Evolutionary conservation across 2,113 vertebrate species (phyloP).

Genomic region (Ictidomys tridecemlineatus): DNA sequence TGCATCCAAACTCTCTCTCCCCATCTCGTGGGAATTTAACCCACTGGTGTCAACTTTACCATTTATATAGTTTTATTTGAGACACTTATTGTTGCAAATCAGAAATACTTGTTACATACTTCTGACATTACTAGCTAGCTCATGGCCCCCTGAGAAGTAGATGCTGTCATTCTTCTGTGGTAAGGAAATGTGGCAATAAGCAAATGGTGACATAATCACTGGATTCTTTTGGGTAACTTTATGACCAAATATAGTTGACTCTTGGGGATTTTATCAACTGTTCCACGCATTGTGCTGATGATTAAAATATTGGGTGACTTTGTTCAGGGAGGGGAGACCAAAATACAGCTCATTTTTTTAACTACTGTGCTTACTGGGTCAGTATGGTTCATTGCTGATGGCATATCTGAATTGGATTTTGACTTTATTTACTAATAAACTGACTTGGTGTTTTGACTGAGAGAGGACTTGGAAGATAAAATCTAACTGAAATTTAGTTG

Average conservation of each 20-base stretch:
- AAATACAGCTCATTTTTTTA: neutral
- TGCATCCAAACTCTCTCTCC: neutral
- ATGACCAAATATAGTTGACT: neutral
- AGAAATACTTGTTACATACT: neutral
- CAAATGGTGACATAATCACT: neutral
- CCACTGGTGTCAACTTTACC: neutral
- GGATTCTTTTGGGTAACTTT: neutral
- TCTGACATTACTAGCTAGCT: neutral
- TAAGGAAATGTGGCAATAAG: neutral
- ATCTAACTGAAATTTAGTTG: constrained; percentile 17
- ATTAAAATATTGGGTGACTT: constrained; percentile 17
- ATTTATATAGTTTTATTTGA: constrained; percentile 20
- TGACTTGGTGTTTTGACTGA: neutral
- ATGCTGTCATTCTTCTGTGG: neutral
- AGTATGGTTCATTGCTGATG: neutral
- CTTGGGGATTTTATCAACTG: neutral
- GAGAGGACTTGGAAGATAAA: constrained; percentile 28
- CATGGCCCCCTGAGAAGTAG: neutral
- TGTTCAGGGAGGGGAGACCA: neutral
- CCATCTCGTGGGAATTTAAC: constrained; percentile 6
- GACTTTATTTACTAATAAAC: neutral
- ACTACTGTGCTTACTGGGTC: neutral
- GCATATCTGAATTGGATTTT: constrained; percentile 32
- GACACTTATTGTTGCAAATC: neutral
- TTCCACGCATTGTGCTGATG: neutral